These are phyloP conservation scores for Neodiprion pinetum DNA, from an alignment of 1,140 invertebrate species.

Conservation along the genomic window DNA sequence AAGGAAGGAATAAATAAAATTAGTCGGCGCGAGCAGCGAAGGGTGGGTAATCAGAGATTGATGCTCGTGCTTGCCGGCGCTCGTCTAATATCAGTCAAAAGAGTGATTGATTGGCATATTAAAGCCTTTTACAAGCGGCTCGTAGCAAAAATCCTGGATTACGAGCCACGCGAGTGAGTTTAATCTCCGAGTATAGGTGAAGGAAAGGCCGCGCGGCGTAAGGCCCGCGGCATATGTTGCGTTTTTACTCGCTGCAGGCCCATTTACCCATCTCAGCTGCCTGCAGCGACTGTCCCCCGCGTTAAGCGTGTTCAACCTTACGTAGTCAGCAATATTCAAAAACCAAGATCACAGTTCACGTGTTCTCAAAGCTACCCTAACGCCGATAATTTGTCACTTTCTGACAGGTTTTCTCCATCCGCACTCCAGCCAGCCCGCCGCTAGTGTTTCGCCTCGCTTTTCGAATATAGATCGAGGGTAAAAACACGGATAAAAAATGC, in stretches of 20 bases:
- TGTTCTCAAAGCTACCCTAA: not conserved
- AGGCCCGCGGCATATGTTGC: not conserved
- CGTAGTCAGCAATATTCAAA: not conserved
- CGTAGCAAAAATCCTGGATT: not conserved
- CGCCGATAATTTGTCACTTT: not conserved
- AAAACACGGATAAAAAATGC: too few relatives aligned
- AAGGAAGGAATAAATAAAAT: slow-evolving; percentile 8
- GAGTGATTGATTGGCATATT: slow-evolving; percentile 39
- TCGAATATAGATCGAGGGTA: too few relatives aligned
- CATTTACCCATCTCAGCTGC: not conserved
- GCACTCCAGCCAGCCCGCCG: too few relatives aligned
- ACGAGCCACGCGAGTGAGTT: not conserved
- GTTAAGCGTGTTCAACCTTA: too few relatives aligned
- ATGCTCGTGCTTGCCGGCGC: slow-evolving; percentile 29
- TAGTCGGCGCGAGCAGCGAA: slow-evolving; percentile 6
- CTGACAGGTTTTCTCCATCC: not conserved
- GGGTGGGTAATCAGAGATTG: slow-evolving; percentile 43
- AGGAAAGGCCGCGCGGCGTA: not conserved
- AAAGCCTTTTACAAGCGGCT: slow-evolving; percentile 27
- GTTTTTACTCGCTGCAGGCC: not conserved
- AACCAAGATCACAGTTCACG: not conserved
- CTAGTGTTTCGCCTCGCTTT: too few relatives aligned
- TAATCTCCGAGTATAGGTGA: not conserved
- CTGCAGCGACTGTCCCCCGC: not conserved
- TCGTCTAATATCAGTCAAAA: slow-evolving; percentile 40